These are phyloP conservation scores for Oconnorella tubifera DNA, from an alignment of 2,888 invertebrate species.

Conservation along the genomic window DNA sequence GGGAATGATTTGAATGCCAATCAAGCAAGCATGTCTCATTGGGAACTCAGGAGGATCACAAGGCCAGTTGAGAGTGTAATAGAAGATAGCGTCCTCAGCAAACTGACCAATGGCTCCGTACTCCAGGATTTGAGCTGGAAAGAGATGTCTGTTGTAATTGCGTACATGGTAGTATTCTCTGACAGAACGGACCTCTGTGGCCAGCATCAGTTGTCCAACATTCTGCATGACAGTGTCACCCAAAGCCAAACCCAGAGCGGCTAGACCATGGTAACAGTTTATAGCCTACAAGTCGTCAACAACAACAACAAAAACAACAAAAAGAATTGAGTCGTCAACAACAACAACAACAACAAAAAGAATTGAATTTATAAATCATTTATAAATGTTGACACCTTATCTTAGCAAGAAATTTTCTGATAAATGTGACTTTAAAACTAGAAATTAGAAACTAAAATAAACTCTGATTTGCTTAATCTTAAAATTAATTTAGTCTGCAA, in stretches of 20 bases:
- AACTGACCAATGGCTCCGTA: slow-evolving; percentile 42
- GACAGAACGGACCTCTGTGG: slow-evolving; percentile 42
- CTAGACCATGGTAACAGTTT: slow-evolving; percentile 43
- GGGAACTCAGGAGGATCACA: slow-evolving; percentile 44
- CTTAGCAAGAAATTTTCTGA: background rate
- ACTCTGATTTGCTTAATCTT: too few species aligned
- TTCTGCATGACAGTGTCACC: slow-evolving; percentile 36
- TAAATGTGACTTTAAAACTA: too few species aligned
- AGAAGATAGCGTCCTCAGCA: slow-evolving; percentile 41
- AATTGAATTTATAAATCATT: too few species aligned
- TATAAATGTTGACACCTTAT: background rate
- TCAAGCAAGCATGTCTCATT: slow-evolving; percentile 43
- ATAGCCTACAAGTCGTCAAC: slow-evolving; percentile 37
- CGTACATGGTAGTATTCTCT: slow-evolving; percentile 44
- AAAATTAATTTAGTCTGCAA: too few species aligned
- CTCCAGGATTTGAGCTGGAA: slow-evolving; percentile 40
- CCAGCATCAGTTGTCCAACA: slow-evolving; percentile 40
- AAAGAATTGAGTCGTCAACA: too few species aligned
- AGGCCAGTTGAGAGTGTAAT: slow-evolving; percentile 45
- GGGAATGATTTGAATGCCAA: slow-evolving; percentile 45
- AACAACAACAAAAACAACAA: too few species aligned
- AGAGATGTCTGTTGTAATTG: slow-evolving; percentile 34
- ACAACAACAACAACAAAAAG: too few species aligned
- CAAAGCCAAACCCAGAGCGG: slow-evolving; percentile 41
- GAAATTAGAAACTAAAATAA: too few species aligned